Evolutionary conservation across 2,797 vertebrate species (phyloP), one percentile per base, ranked within the genome.

Genomic region (Xenentodon cancila): DNA sequence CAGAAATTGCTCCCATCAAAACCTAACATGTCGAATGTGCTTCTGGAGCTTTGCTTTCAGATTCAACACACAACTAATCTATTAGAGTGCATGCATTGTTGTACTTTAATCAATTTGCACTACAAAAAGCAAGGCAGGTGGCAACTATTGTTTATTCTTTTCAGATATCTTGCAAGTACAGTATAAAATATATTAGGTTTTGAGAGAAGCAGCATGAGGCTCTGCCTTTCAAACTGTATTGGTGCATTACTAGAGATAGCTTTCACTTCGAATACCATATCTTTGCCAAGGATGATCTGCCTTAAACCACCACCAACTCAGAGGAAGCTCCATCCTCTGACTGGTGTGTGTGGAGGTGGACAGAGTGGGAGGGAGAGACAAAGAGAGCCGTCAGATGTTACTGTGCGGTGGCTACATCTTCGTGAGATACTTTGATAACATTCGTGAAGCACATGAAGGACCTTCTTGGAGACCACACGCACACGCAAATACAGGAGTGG

Each of bases 41-140:
- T 37, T 37, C 34, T 37, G 34, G 11, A 62, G 71, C 44, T 65
- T 56, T 70, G 52, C 64, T 74, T 68, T 68, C 45, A 78, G 34
- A 37, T 37, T 37, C 34, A 37, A 37, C 34, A 80, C 84, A 89
- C 84, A 84, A 85, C 84, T 85, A 88, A 86, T 84, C 87, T 79
- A 81, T 84, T 64, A 72, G 44, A 72, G 56, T 78, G 80, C 92
- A 92, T 93, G 92, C 89, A 89, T 88, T 79, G 82, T 82, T 76
- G 66, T 77, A 77, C 62, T 86, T 80, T 59, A 63, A 68, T 81
- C 62, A 67, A 25, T 63, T 75, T 77, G 64, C 67, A 60, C 78
- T 88, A 89, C 77, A 82, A 93, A 92, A 92, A 37, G 34, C 34
- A 37, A 37, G 34, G 34, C 34, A 37, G 34, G 34, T 37, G 34